Conservation (phyloP, 2,113 vertebrate genomes). For the Archocentrus centrarchus region DNA sequence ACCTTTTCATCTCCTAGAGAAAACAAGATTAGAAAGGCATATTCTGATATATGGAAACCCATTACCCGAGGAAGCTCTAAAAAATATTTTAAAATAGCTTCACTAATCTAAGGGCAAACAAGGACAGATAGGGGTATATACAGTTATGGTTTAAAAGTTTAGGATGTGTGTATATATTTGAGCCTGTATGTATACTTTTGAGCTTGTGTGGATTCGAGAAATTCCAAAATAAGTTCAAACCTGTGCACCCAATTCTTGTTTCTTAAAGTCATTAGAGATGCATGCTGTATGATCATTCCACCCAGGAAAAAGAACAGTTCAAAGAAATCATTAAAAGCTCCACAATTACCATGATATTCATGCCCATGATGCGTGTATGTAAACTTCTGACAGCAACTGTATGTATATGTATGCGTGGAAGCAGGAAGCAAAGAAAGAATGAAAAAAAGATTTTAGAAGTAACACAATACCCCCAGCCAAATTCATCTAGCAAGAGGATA, state of each 20-base stretch:
- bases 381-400: neutral
- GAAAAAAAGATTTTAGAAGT: neutral
- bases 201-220: neutral
- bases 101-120: neutral
- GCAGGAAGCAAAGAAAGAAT: neutral
- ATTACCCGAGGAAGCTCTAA: neutral
- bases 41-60: constrained; percentile 29
- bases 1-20: constrained; percentile 57
- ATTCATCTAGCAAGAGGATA: constrained; percentile 6
- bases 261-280: neutral
- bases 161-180: too few species aligned
- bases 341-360: neutral
- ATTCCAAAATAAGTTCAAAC: neutral
- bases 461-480: neutral
- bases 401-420: neutral
- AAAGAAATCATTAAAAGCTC: neutral
- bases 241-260: neutral
- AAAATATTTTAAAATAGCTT: neutral
- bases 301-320: neutral
- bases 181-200: neutral
- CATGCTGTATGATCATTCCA: neutral
- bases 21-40: constrained; percentile 48
- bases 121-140: neutral
- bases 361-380: neutral
- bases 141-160: neutral